Percentiles rank a stretch among this genome's conserved stretches.
Conservation (phyloP, 1,140 invertebrate genomes). For the Sarcophaga peregrina region DNA sequence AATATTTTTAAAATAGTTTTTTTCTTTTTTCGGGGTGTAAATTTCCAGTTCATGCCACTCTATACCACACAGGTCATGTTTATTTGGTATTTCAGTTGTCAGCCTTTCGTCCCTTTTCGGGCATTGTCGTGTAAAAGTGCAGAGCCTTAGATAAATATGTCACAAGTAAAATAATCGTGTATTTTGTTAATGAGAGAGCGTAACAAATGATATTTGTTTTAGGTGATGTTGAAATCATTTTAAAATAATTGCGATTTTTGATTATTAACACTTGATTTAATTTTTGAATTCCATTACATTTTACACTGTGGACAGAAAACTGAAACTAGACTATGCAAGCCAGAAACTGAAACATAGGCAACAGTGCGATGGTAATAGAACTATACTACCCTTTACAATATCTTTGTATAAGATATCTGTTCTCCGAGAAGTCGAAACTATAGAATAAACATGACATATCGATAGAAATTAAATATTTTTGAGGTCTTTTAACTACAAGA, state of each 20-base stretch:
- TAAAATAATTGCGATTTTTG: neutral
- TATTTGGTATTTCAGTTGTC: neutral
- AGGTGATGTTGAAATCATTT: neutral
- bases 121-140: too few species aligned
- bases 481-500: too few species aligned
- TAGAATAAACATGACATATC: too few species aligned
- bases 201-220: neutral
- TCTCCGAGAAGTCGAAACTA: too few species aligned
- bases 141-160: neutral
- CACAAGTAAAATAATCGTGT: neutral
- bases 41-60: neutral
- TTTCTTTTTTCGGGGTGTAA: neutral
- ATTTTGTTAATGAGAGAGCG: neutral
- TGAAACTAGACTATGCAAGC: too few species aligned
- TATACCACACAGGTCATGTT: slow-evolving; percentile 10
- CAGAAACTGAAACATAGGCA: too few species aligned
- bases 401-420: too few species aligned
- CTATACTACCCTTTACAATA: too few species aligned
- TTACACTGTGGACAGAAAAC: too few species aligned
- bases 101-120: neutral
- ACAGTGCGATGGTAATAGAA: too few species aligned
- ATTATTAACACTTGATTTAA: neutral
- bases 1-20: neutral
- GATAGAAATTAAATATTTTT: too few species aligned
- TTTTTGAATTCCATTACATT: neutral